Evolutionary conservation across 2,888 invertebrate species (phyloP).

Genomic region (Unio delphinus): DNA sequence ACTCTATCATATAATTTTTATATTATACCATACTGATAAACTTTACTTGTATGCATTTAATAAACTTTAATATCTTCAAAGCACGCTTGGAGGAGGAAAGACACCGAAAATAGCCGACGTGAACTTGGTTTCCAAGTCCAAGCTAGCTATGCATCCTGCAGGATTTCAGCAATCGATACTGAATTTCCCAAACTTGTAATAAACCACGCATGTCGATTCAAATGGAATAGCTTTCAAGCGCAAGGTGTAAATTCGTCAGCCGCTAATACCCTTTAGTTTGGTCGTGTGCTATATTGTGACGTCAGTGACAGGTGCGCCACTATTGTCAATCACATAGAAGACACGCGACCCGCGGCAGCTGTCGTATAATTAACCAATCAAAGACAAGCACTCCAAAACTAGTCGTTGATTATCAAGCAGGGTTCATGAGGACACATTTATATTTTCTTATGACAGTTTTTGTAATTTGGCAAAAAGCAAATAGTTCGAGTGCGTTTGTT

Average conservation of each 20-base stretch:
- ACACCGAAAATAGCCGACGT: no score
- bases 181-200: slow-evolving; percentile 1
- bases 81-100: no score
- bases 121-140: no score
- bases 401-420: neutral
- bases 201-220: slow-evolving; percentile 2
- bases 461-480: neutral
- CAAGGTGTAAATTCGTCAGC: slow-evolving; percentile 7
- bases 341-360: slow-evolving; percentile 61
- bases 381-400: slow-evolving; percentile 16
- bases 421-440: neutral
- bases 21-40: no score
- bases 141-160: no score
- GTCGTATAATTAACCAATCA: slow-evolving; percentile 49
- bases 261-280: slow-evolving; percentile 5
- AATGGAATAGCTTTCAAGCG: slow-evolving; percentile 4
- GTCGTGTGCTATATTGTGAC: slow-evolving; percentile 49
- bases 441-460: neutral
- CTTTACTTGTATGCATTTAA: no score
- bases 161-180: slow-evolving; percentile 4
- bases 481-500: no score
- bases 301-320: slow-evolving; percentile 57
- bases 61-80: no score
- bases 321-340: slow-evolving; percentile 34
- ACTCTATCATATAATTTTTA: no score